These are phyloP conservation scores for Holotrichia oblita DNA, from an alignment of 1,140 invertebrate species.

Conservation along the genomic window DNA sequence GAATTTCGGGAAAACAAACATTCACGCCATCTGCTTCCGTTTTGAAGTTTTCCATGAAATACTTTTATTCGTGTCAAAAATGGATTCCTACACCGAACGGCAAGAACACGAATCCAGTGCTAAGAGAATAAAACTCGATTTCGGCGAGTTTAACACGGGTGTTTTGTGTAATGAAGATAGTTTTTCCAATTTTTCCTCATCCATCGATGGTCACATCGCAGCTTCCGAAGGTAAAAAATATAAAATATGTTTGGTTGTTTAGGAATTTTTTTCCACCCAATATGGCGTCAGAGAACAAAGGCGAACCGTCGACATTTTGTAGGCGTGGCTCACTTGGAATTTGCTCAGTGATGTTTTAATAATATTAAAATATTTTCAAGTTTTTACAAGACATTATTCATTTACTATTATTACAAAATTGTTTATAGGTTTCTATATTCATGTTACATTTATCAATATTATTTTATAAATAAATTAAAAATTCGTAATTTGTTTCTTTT, in stretches of 20 bases:
- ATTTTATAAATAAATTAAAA: constrained; percentile 31
- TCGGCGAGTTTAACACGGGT: constrained; percentile 52
- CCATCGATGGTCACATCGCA: constrained; percentile 52
- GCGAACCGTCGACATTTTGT: constrained; percentile 58
- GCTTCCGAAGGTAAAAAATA: constrained; percentile 60
- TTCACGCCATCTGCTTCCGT: constrained; percentile 42
- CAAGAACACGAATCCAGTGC: constrained; percentile 59
- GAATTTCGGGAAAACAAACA: constrained; percentile 41
- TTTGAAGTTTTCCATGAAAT: constrained; percentile 21
- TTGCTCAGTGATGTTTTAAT: constrained; percentile 15
- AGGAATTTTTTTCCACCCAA: constrained; percentile 58
- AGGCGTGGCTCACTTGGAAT: constrained; percentile 54
- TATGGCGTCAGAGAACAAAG: constrained; percentile 59
- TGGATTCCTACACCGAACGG: constrained; percentile 59
- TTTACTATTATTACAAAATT: constrained; percentile 18
- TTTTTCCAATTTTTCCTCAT: constrained; percentile 57
- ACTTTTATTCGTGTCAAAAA: constrained; percentile 61
- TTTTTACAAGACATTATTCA: constrained; percentile 3
- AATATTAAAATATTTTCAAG: constrained; percentile 36
- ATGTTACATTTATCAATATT: not conserved
- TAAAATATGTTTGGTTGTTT: constrained; percentile 61
- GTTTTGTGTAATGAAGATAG: constrained; percentile 54
- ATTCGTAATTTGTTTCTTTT: constrained; percentile 4
- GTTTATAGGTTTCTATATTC: constrained; percentile 34
- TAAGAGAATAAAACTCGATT: constrained; percentile 59